Evolutionary conservation across 1,140 invertebrate genomes (phyloP).

Genomic region (Saccostrea cuccullata): DNA sequence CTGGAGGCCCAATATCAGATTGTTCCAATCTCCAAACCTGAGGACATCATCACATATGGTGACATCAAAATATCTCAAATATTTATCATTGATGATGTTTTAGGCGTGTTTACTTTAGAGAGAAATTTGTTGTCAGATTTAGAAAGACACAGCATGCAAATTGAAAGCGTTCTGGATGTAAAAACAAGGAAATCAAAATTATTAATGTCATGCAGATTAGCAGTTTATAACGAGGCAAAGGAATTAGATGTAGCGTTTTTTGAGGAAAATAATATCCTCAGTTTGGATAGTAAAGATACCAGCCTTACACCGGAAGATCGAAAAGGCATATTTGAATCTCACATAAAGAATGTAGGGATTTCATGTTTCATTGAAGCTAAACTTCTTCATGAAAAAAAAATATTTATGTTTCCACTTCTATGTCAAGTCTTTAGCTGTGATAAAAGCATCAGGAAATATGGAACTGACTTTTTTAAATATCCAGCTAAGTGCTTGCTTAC

Average conservation of each 20-base stretch:
- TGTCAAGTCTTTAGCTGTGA: neutral
- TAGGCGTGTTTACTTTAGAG: neutral
- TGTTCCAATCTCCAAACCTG: neutral
- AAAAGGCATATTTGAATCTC: neutral
- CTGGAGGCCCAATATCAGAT: neutral
- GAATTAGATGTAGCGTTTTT: neutral
- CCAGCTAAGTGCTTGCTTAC: neutral
- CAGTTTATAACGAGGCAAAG: neutral
- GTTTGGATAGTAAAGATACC: neutral
- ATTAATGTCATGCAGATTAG: neutral
- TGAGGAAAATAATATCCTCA: neutral
- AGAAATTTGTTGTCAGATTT: neutral
- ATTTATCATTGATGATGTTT: neutral
- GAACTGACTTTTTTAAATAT: neutral
- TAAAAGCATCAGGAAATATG: neutral
- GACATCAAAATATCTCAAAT: neutral
- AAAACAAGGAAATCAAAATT: neutral
- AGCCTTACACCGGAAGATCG: neutral
- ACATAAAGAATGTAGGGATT: neutral
- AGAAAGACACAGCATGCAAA: neutral
- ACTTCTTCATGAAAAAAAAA: too few relatives aligned
- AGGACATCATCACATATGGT: neutral
- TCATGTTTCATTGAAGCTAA: neutral
- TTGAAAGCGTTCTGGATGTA: neutral
- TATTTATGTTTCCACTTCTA: neutral